Evolutionary conservation across 2,797 vertebrate species (phyloP).

Genomic region (Microchirus variegatus): DNA sequence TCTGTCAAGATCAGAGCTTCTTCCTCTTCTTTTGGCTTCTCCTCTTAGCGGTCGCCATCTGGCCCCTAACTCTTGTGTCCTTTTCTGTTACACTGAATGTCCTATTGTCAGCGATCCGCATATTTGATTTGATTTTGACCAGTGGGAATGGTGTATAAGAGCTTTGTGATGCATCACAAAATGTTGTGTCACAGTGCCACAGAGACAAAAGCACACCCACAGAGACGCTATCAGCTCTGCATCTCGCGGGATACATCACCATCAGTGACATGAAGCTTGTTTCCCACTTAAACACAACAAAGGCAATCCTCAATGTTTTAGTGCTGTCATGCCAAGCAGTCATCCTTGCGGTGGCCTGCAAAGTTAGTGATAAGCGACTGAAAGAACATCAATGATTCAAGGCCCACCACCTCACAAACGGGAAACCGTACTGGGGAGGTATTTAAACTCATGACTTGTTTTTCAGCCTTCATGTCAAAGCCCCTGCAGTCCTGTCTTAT

Average conservation of each 20-base stretch:
- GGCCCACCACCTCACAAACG: conserved; percentile 25
- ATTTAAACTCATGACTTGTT: conserved; percentile 30
- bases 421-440: conserved; percentile 17
- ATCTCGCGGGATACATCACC: conserved; percentile 39
- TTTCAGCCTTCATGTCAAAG: conserved; percentile 45
- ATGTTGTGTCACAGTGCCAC: conserved; percentile 10
- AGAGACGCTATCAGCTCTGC: conserved; percentile 23
- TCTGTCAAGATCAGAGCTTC: no score
- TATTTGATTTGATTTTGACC: no score
- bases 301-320: conserved; percentile 39
- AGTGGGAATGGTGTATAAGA: neutral
- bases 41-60: no score
- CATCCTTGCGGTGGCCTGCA: conserved; percentile 44
- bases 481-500: conserved; percentile 31
- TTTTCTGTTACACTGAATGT: no score
- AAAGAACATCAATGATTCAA: conserved; percentile 26
- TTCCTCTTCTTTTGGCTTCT: no score
- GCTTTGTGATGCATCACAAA: conserved; percentile 1
- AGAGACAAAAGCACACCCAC: conserved; percentile 20
- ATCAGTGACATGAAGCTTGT: conserved; percentile 25
- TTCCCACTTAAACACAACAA: conserved; percentile 55
- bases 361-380: conserved; percentile 63
- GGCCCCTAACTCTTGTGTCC: no score
- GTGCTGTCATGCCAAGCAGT: conserved; percentile 32
- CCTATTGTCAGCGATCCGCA: no score